Base-by-base conservation (phyloP, 2,113 vertebrate species). In the Odobenus rosmarus region DNA sequence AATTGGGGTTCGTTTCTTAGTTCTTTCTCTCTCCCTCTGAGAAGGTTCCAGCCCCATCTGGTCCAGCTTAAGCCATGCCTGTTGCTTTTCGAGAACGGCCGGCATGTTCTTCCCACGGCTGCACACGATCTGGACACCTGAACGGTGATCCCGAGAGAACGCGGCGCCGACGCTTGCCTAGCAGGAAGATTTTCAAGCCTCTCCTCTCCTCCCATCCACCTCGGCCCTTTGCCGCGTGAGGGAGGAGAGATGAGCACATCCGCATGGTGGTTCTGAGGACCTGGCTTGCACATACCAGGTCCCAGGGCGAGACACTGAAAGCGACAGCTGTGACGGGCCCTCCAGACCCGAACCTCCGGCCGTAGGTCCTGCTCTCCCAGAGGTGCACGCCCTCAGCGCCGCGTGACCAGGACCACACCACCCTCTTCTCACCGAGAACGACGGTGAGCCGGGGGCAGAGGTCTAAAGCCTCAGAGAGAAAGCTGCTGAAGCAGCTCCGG, bases 41-140 rank as follows among this genome's bases (percentile, higher is more conserved):
- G 59, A 93, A 96, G 80, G 21, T 95, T 96, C 91, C 95, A 97
- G 93, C 85, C 51, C 82, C 94, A 97, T 97, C 95, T 97, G 97
- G 94, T 97, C 69, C 19, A 19, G 88, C 42, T 98, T 96, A 96
- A 81, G 88, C 81, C 76, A 81, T 14, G 76, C 85, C 92, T 61
- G 33, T 61, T 97, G 62, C 69, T 90, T 95, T 97, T 87, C 91
- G 39, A 89, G 91, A 97, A 92, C 61, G 93, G 97, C 96, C 86
- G 94, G 96, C 88, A 83, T 49, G 97, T 94, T 97, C 46, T 93
- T 96, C 94, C 88, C 97, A 93, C 46, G 79, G 79, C 90, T 95
- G 49, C 85, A 42, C 28, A 86, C 53, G 82, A 79, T 98, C 64
- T 97, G 79, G 95, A 95, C 94, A 97, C 64, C 46, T 79, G 77